These are phyloP conservation scores for Sinopyrophorus schimmeli DNA, from an alignment of 2,888 invertebrate genomes.

Conservation along the genomic window DNA sequence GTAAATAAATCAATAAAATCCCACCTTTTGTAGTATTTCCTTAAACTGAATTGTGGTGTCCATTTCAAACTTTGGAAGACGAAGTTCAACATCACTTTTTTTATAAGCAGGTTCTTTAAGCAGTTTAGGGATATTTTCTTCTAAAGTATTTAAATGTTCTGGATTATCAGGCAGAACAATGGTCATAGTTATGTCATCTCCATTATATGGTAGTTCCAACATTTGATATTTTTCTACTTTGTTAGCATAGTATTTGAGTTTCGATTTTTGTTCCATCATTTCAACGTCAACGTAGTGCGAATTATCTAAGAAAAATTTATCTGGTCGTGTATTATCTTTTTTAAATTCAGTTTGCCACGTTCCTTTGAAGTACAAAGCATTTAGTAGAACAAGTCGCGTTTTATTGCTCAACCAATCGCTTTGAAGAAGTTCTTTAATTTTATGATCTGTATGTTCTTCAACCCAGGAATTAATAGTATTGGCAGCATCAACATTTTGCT, in stretches of 20 bases:
- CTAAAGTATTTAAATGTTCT: neutral
- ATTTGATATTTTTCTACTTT: no score
- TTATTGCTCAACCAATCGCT: neutral
- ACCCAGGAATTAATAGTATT: neutral
- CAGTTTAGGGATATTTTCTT: neutral
- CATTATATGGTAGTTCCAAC: neutral
- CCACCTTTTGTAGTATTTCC: neutral
- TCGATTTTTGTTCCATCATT: neutral
- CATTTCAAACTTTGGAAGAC: neutral
- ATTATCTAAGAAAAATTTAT: neutral
- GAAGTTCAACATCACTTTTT: neutral
- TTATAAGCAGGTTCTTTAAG: neutral
- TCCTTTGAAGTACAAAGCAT: neutral
- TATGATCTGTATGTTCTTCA: neutral
- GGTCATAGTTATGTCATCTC: neutral
- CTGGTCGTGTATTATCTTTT: neutral
- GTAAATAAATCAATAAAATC: no score
- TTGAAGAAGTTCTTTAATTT: neutral
- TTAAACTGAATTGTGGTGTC: neutral
- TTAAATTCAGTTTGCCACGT: neutral
- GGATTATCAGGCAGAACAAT: neutral
- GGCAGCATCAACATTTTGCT: neutral
- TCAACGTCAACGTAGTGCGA: neutral
- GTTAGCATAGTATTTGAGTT: neutral
- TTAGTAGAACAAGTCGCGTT: neutral